Base-by-base conservation (phyloP, 1,140 invertebrate genomes). In the Nebria ingens region DNA sequence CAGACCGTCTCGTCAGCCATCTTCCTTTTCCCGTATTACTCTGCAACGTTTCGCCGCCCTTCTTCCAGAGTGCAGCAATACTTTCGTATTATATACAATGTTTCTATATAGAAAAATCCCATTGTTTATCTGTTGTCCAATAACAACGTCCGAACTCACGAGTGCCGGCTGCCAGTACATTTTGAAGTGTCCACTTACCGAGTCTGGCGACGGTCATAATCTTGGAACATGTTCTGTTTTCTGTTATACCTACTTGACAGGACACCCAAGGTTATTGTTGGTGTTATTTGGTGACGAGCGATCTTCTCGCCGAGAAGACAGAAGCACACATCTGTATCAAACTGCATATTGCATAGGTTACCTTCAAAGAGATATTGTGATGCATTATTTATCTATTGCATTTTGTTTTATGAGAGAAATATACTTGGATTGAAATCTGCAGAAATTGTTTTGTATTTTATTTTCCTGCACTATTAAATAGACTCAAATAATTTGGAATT, bases 111-210 rank as follows among this genome's bases (percentile, higher is more conserved):
- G 40, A 45, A 45, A n/a, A 45, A 45, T 45, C 40, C 15, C 40
- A 45, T 45, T 45, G 40, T 45, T 45, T 45, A 45, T 45, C 40
- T 45, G 40, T 45, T 45, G 40, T 45, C 40, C 40, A 45, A 45
- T 45, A 45, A 45, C 40, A 45, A 17, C 40, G 15, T 45, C 40
- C 3, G 9, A 6, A 34, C 6, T n/a, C 6, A n/a, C 9, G 9
- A 9, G 40, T 4, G 40, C 9, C 3, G 40, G 40, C 40, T 17
- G 40, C 6, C 40, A 11, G 40, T 45, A 17, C 40, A 6, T 45
- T 29, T 17, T 45, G 40, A 45, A 45, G 40, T 45, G 40, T 45
- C 40, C 40, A 45, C 40, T 45, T 45, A 45, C 15, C 3, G 15
- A 45, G 40, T 45, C 40, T 45, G 40, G 40, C 40, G 40, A 45